Conservation (phyloP, 2,888 invertebrate genomes). For the Nomada ferruginata region DNA sequence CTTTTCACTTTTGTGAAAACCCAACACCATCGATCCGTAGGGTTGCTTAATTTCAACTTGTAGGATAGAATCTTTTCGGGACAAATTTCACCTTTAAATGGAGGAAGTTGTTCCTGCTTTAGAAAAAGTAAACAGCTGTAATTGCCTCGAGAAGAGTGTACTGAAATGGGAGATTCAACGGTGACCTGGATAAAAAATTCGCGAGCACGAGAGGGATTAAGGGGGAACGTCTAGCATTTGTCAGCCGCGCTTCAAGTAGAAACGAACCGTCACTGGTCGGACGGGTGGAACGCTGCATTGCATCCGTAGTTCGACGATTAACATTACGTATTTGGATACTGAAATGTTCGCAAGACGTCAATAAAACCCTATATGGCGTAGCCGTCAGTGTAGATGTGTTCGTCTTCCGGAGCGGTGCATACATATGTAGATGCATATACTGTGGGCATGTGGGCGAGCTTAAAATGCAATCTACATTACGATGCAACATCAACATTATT, state of each 20-base stretch:
- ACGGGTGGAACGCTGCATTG: background rate
- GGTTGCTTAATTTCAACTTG: background rate
- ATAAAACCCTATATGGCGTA: conserved; percentile 2
- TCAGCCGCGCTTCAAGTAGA: conserved; percentile 15
- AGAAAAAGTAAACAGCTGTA: background rate
- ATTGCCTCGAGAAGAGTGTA: background rate
- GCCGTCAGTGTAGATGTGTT: background rate
- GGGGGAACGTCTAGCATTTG: background rate
- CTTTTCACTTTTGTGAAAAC: background rate
- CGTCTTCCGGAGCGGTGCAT: background rate
- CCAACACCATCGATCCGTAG: background rate
- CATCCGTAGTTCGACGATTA: background rate
- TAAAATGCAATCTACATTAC: conserved; percentile 44
- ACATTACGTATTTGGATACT: background rate
- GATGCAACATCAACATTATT: conserved; percentile 30
- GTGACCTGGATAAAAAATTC: background rate
- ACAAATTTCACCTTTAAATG: background rate
- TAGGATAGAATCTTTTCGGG: background rate
- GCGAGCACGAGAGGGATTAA: background rate
- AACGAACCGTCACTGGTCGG: background rate
- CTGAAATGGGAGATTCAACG: background rate
- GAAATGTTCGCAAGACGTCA: conserved; percentile 11
- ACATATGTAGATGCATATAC: background rate
- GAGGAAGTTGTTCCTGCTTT: background rate
- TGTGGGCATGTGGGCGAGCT: background rate